Base-by-base conservation (phyloP, 2,113 vertebrate species). In the Otis tarda region DNA sequence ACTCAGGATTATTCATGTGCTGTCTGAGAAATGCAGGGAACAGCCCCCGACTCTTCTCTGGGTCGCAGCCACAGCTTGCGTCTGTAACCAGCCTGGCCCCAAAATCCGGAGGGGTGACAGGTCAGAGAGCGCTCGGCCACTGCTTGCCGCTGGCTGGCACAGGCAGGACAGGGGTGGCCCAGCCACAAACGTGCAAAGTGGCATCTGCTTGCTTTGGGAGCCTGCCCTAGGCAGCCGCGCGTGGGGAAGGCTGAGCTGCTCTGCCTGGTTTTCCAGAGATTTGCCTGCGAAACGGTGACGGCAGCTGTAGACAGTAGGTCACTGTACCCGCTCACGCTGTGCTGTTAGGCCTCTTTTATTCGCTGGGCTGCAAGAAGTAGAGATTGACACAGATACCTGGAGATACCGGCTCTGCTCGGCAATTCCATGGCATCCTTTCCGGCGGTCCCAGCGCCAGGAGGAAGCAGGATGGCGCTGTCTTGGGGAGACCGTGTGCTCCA, bases 161-260 rank as follows among this genome's bases (percentile, higher is more conserved):
- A 1, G 73, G 57, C 52, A 30, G 18, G 41, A 43, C 53, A 25
- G 39, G 23, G 16, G 31, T 12, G 67, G 31, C 50, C 55, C 61
- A n/a, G 55, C 30, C 37, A 15, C 9, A 5, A 12, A 7, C 1
- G 2, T 4, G 4, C 33, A 23, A 2, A 13, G 21, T 1, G 2
- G 24, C 3, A 3, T 5, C 45, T 33, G 33, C 18, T 47, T 2
- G 5, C 39, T 24, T 8, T 0, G 4, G 65, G 59, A 78, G 60
- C 57, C 1, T 9, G 47, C 52, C 45, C 17, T 4, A 1, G 50
- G 77, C 59, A 52, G 41, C 43, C 22, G 49, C 77, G 27, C 65
- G n/a, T 25, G 78, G 67, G 49, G 27, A 43, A 64, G n/a, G 73
- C 61, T 27, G 82, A 59, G 52, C 2, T 23, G 33, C 73, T 87